A percentile compares a stretch with the other conserved stretches of the same genome.
Conservation (phyloP, 2,888 invertebrate species). For the Dryobota labecula region DNA sequence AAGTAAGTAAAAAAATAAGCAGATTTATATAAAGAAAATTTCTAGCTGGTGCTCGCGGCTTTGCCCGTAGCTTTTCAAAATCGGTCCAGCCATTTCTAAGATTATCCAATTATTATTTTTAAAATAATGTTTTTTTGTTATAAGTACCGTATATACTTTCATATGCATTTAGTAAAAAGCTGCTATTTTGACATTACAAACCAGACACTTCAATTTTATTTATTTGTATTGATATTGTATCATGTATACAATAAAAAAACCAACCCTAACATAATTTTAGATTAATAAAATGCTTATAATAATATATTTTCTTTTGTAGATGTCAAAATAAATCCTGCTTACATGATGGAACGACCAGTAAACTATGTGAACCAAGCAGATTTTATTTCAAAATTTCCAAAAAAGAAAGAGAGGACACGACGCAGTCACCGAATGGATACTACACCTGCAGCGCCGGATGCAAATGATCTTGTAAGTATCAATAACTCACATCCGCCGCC, state of each 20-base stretch:
- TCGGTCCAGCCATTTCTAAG: too few relatives aligned
- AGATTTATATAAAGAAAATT: background rate
- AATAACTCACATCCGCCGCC: too few relatives aligned
- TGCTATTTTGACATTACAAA: too few relatives aligned
- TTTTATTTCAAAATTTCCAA: slow-evolving; percentile 88
- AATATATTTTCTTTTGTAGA: slow-evolving; percentile 70
- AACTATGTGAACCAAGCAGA: slow-evolving; percentile 87
- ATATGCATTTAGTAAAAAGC: too few relatives aligned
- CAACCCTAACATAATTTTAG: background rate
- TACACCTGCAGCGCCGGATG: background rate
- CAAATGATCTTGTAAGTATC: slow-evolving; percentile 9
- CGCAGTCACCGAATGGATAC: slow-evolving; percentile 22
- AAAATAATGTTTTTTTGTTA: too few relatives aligned
- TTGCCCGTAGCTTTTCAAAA: too few relatives aligned
- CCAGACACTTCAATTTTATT: too few relatives aligned
- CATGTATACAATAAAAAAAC: background rate
- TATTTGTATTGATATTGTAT: too few relatives aligned
- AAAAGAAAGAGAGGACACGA: slow-evolving; percentile 67
- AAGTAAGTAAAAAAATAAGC: slow-evolving; percentile 69
- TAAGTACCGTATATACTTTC: too few relatives aligned
- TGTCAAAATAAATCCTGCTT: slow-evolving; percentile 82
- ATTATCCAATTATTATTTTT: too few relatives aligned
- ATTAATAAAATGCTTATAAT: background rate
- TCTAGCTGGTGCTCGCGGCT: too few relatives aligned
- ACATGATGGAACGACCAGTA: slow-evolving; percentile 83